Base-by-base conservation (phyloP, 2,113 vertebrate genomes). In the Calonectris borealis region DNA sequence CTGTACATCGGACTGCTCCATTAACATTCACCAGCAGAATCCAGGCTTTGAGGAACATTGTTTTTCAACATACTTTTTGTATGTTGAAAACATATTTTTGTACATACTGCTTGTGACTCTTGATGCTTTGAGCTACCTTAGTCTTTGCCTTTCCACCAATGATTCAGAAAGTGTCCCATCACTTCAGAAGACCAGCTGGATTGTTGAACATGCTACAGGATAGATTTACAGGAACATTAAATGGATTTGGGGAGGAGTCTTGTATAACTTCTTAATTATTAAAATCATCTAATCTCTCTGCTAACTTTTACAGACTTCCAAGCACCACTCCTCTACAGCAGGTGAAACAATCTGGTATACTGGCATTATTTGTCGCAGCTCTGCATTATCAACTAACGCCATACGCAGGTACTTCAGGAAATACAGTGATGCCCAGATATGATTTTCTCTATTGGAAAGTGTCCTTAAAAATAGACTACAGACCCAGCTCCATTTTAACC, bases 261-360 rank as follows among this genome's bases (percentile, higher is more conserved):
- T 96, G 62, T 29, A 70, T 88, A 95, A 72, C 87, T 76, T 40
- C 71, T 96, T n/a, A 94, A 94, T 94, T 82, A 91, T 95, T 96
- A 71, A 96, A 89, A 81, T 31, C 73, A 89, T 60, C 79, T 92
- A 95, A 96, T 95, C 54, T 91, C 60, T 86, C 87, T 88, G 70
- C 57, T 96, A 94, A 94, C 75, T 96, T 95, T 73, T 88, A 65
- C 48, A 78, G 83, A 58, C 88, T 91, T 92, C 38, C 42, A 87
- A 93, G 79, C 32, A 91, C 71, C 19, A 69, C 38, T 72, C 34
- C 60, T 82, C 79, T 55, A n/a, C 26, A 58, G 49, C n/a, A 86
- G 32, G 46, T 68, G 91, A 95, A 96, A 91, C 2, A 4, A 93
- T 77, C 80, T 11, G 25, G 5, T 71, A 8, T 84, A 68, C 68